phyloP scores from a whole-genome alignment of 2,888 invertebrate species.

The Xanthia togata region DNA sequence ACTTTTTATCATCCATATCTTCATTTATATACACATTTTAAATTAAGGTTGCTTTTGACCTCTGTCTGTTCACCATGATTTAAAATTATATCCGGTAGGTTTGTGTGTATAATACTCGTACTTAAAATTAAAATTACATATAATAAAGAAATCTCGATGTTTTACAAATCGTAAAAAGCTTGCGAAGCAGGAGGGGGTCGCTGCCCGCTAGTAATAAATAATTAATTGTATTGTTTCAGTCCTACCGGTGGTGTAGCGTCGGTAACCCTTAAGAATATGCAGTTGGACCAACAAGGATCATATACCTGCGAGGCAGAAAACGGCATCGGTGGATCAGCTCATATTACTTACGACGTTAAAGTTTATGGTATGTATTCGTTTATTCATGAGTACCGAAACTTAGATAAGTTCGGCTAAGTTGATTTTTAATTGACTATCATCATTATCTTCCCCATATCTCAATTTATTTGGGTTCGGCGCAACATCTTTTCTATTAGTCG shows the following conservation, averaged over 20 bases:
- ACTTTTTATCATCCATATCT: no score
- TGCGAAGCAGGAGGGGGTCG: not conserved
- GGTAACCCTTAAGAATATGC: constrained; percentile 62
- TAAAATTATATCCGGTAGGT: no score
- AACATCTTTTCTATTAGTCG: no score
- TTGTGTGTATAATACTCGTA: no score
- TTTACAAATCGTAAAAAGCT: not conserved
- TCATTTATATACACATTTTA: no score
- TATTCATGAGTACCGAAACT: not conserved
- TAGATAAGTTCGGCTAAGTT: no score
- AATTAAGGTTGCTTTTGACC: not conserved
- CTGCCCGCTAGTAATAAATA: not conserved
- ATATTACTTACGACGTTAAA: constrained; percentile 70
- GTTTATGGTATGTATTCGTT: constrained; percentile 46
- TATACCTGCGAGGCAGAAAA: constrained; percentile 76
- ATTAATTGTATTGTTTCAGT: constrained; percentile 54
- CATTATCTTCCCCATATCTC: no score
- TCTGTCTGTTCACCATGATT: not conserved
- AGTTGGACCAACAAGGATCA: constrained; percentile 70
- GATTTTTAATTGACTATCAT: not conserved
- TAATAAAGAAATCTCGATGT: not conserved
- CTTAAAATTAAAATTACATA: no score
- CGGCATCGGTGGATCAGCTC: constrained; percentile 62
- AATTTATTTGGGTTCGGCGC: no score
- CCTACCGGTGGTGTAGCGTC: constrained; percentile 6